These are phyloP conservation scores for Xyliphius kryptos DNA, from an alignment of 2,113 vertebrate genomes.

Conservation along the genomic window DNA sequence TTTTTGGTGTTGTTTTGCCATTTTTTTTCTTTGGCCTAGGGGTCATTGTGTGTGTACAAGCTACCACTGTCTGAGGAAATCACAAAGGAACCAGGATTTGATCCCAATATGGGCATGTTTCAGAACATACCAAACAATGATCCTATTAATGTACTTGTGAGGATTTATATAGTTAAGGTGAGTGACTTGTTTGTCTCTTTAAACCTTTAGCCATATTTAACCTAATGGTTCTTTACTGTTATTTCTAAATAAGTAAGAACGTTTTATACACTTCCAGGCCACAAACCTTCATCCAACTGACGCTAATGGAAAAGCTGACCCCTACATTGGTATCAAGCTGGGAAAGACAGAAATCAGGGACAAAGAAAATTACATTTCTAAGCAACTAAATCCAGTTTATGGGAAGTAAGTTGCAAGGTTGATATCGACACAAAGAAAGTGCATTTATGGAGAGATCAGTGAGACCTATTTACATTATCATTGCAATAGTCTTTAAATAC, in stretches of 20 bases:
- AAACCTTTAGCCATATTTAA: too few species aligned
- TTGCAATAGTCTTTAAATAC: too few species aligned
- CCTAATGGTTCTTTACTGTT: not conserved
- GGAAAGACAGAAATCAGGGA: constrained; percentile 92
- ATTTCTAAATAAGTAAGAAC: not conserved
- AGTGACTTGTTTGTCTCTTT: constrained; percentile 38
- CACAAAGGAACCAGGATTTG: constrained; percentile 77
- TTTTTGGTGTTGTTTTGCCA: too few species aligned
- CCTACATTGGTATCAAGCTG: constrained; percentile 86
- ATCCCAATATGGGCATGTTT: constrained; percentile 92
- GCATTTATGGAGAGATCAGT: too few species aligned
- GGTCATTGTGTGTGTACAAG: constrained; percentile 47
- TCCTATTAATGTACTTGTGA: constrained; percentile 85
- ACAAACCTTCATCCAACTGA: constrained; percentile 94
- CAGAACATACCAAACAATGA: constrained; percentile 95
- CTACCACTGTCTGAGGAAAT: constrained; percentile 69
- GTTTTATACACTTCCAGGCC: constrained; percentile 62
- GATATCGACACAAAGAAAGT: too few species aligned
- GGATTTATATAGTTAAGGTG: constrained; percentile 87
- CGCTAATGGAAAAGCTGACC: constrained; percentile 95
- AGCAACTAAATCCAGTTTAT: constrained; percentile 94
- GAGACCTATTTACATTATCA: too few species aligned
- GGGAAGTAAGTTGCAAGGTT: constrained; percentile 79
- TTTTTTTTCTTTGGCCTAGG: constrained; percentile 11
- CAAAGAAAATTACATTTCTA: constrained; percentile 99